These are phyloP conservation scores for Gobio occitaniae DNA, from an alignment of 2,797 vertebrate species.

Conservation along the genomic window DNA sequence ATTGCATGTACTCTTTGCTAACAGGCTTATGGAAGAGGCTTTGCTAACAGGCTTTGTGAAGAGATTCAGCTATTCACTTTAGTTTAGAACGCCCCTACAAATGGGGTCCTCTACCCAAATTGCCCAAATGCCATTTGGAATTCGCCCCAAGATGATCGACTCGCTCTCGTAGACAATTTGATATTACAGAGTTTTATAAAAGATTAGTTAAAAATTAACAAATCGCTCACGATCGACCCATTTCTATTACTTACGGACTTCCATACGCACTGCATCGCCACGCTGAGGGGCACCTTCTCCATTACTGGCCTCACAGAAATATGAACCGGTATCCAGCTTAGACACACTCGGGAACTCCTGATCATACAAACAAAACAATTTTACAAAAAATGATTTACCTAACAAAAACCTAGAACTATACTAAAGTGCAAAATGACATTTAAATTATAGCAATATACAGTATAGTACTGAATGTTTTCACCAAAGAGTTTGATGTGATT, in stretches of 20 bases:
- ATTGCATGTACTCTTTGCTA: no score
- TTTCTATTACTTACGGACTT: slow-evolving; percentile 63
- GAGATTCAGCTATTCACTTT: no score
- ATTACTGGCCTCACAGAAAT: slow-evolving; percentile 84
- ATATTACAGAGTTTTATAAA: no score
- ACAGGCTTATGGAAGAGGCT: no score
- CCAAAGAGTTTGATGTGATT: not conserved
- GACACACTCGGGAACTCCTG: slow-evolving; percentile 75
- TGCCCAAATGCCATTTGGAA: no score
- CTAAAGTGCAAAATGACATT: not conserved
- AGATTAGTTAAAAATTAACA: no score
- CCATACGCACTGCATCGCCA: slow-evolving; percentile 74
- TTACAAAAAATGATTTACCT: not conserved
- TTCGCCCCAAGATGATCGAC: no score
- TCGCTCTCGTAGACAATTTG: no score
- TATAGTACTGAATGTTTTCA: not conserved
- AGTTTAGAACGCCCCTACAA: no score
- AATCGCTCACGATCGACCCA: no score
- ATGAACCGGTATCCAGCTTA: slow-evolving; percentile 75
- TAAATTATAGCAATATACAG: not conserved
- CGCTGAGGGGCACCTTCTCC: slow-evolving; percentile 67
- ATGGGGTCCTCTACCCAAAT: no score
- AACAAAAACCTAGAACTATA: not conserved
- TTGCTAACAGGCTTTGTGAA: no score
- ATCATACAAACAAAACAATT: slow-evolving; percentile 12